Evolutionary conservation across 1,140 invertebrate species (phyloP).

Genomic region (Ectropis grisescens): DNA sequence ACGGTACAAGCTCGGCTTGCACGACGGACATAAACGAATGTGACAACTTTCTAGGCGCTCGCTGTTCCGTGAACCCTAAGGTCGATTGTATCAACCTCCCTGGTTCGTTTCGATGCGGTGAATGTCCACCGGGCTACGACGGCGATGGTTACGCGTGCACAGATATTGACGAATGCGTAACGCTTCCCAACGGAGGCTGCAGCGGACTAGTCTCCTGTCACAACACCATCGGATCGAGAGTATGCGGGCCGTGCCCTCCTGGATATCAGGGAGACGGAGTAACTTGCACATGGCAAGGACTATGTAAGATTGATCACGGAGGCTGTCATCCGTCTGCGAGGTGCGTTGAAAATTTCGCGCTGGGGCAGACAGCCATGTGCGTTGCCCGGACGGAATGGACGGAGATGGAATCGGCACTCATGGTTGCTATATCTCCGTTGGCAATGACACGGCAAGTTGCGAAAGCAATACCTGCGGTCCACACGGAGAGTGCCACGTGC

Average conservation of each 20-base stretch:
- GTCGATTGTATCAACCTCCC: slow-evolving; percentile 90
- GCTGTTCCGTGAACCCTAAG: slow-evolving; percentile 83
- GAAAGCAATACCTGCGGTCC: slow-evolving; percentile 77
- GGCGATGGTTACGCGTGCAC: slow-evolving; percentile 90
- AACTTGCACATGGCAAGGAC: slow-evolving; percentile 77
- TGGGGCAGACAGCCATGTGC: slow-evolving; percentile 78
- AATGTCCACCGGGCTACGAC: slow-evolving; percentile 85
- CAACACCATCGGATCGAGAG: slow-evolving; percentile 87
- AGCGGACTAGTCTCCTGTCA: slow-evolving; percentile 89
- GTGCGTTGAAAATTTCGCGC: slow-evolving; percentile 79
- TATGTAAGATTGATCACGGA: slow-evolving; percentile 83
- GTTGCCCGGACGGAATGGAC: slow-evolving; percentile 82
- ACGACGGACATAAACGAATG: slow-evolving; percentile 92
- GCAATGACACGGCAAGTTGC: slow-evolving; percentile 46
- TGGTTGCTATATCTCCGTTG: slow-evolving; percentile 77
- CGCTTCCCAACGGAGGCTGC: slow-evolving; percentile 89
- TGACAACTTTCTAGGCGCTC: slow-evolving; percentile 70
- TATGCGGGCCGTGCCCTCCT: slow-evolving; percentile 88
- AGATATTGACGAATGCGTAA: slow-evolving; percentile 90
- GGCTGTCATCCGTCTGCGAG: slow-evolving; percentile 87
- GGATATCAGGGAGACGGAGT: slow-evolving; percentile 89
- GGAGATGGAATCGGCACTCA: slow-evolving; percentile 84
- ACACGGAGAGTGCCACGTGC: slow-evolving; percentile 73
- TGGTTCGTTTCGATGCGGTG: slow-evolving; percentile 87
- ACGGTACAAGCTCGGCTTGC: slow-evolving; percentile 77